A percentile compares a stretch with the other conserved stretches of the same genome.
Conservation (phyloP, 2,113 vertebrate species). For the Onychorhynchus coronatus region DNA sequence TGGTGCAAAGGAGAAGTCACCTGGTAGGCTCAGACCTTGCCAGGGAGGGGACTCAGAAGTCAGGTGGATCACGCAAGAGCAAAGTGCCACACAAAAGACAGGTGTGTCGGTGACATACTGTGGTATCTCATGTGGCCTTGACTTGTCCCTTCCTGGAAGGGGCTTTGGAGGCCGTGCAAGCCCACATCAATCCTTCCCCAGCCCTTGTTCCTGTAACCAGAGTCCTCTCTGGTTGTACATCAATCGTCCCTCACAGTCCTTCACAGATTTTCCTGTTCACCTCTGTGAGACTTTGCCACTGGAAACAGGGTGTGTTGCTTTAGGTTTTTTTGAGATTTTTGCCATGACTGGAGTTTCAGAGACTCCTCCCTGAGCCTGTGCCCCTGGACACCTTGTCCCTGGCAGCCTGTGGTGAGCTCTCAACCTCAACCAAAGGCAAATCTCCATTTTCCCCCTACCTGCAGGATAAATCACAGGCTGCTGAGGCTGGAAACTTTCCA, state of each 20-base stretch:
- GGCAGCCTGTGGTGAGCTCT: not conserved
- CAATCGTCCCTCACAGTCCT: not conserved
- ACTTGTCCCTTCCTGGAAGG: not conserved
- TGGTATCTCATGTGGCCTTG: accelerated
- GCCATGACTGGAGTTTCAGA: accelerated
- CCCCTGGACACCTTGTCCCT: no score
- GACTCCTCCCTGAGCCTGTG: not conserved
- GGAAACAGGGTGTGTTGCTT: accelerated
- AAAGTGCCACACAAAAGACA: accelerated
- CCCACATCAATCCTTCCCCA: not conserved
- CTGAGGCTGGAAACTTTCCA: not conserved
- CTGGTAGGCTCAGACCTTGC: accelerated
- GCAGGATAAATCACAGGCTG: not conserved
- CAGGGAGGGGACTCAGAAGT: accelerated
- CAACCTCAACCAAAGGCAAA: not conserved
- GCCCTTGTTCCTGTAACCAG: not conserved
- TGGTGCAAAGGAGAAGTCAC: not conserved
- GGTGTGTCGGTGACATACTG: accelerated
- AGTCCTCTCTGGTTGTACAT: not conserved
- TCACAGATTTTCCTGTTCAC: not conserved
- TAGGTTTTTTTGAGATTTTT: not conserved
- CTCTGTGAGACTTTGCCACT: not conserved
- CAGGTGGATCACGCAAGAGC: not conserved
- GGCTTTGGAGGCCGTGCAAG: not conserved
- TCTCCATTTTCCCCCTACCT: not conserved